Base-by-base conservation (phyloP, 2,888 invertebrate genomes). In the Cartodere bifasciata region DNA sequence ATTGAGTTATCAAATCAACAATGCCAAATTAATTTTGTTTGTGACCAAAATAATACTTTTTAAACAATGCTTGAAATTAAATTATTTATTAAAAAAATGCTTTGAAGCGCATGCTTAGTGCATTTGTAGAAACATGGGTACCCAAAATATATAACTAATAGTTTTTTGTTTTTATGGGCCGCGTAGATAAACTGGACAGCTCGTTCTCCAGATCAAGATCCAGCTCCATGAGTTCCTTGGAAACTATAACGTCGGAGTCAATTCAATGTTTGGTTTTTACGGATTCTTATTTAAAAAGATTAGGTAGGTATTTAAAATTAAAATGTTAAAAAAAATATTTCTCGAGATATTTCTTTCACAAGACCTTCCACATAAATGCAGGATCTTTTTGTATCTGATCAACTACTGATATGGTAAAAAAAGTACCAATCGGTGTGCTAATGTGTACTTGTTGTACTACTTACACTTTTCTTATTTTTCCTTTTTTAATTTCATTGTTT, bases 181-280 rank as follows among this genome's bases (percentile, higher is more conserved):
- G 81, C 66, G 70, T 74, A 92, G 92, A 94, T 72, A 91, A 91
- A 72, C 72, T 88, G 74, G 94, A 94, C 71, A 87, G 82, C 63
- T 85, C 88, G 50, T 94, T 94, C 70, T 91, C 91, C 52, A 75
- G 94, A 60, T 95, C 94, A 47, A 76, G 94, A 55, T 92, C 91
- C 62, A 92, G 92, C 63, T 91, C 90, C 64, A 92, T 92, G 83
- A 92, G 92, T 55, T 94, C 92, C 63, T 71, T 95, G 58, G 94
- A 95, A 67, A 92, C 92, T 70, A 90, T 94, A 65, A 82, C 85
- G 54, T 82, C 86, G 50, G 95, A 95, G 69, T 83, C 91, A 58
- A 83, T 95, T 55, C 90, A 90, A 69, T 90, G 88, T 68, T 75
- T 97, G 64, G 82, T 83, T 48, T 95, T 95, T 65, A 87, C 88